phyloP scores from a whole-genome alignment of 1,140 invertebrate species.

The Maconellicoccus hirsutus region DNA sequence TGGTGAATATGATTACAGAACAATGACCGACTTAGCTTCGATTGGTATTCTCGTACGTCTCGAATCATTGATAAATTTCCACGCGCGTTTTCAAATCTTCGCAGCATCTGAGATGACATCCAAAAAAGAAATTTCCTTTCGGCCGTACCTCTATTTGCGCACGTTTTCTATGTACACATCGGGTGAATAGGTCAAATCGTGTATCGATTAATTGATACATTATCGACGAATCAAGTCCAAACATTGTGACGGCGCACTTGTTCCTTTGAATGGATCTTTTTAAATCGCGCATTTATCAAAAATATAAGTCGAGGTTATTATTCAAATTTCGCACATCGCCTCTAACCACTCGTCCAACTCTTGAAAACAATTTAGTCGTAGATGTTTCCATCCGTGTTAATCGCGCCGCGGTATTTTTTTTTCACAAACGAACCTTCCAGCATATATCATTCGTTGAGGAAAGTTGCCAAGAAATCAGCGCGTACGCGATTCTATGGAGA shows the following conservation, averaged over 20 bases:
- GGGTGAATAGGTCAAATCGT: background rate
- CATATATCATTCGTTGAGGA: background rate
- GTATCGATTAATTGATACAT: conserved; percentile 9
- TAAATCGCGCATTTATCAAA: background rate
- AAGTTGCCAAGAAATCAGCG: background rate
- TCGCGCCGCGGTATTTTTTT: background rate
- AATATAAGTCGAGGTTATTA: background rate
- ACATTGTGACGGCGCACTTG: background rate
- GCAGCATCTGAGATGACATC: background rate
- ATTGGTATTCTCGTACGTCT: background rate
- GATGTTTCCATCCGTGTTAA: background rate
- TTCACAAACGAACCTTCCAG: background rate
- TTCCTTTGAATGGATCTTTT: background rate
- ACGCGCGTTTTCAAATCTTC: background rate
- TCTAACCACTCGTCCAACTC: background rate
- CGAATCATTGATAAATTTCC: background rate
- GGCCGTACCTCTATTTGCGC: background rate
- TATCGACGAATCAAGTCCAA: background rate
- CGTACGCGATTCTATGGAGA: background rate
- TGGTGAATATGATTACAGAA: background rate
- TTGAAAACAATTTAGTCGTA: too few relatives aligned
- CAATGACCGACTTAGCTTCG: background rate
- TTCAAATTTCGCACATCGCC: conserved; percentile 3
- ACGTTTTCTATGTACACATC: background rate
- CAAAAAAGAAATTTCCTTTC: background rate